A percentile compares a stretch with the other conserved stretches of the same genome.
Evolutionary conservation across 2,797 vertebrate genomes (phyloP).

Genomic region (Dryobates pubescens): DNA sequence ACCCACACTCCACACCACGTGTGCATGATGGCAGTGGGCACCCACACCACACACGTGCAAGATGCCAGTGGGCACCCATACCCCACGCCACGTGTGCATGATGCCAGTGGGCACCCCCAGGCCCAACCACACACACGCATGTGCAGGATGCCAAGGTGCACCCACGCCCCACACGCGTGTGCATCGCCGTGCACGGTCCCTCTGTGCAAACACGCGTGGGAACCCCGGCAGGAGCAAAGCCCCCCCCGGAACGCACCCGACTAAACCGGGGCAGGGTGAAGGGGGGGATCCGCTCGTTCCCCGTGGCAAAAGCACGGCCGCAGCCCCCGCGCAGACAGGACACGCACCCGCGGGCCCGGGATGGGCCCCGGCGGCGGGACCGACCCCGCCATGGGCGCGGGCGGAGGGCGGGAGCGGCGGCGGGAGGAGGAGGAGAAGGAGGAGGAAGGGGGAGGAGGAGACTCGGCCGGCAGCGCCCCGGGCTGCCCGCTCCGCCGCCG

Average conservation of each 20-base stretch:
- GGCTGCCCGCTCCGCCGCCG: not conserved
- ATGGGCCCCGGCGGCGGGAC: not conserved
- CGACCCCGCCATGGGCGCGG: not conserved
- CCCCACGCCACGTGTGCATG: too few species aligned
- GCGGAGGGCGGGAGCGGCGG: conserved; percentile 22
- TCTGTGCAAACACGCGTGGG: not conserved
- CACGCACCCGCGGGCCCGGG: not conserved
- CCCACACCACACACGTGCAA: too few species aligned
- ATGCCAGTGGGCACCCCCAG: too few species aligned
- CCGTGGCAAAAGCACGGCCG: not conserved
- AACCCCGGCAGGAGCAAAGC: not conserved
- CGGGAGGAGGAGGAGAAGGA: not conserved
- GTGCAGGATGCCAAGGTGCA: too few species aligned
- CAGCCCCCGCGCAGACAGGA: not conserved
- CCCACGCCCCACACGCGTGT: accelerated
- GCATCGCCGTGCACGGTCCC: not conserved
- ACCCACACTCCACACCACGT: too few species aligned
- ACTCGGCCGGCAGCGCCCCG: conserved; percentile 28
- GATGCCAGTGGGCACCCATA: too few species aligned
- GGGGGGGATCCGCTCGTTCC: too few species aligned
- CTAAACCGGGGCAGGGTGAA: too few species aligned
- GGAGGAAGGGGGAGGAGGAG: conserved; percentile 12
- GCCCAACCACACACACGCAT: too few species aligned
- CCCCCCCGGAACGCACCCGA: too few species aligned
- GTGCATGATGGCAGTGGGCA: too few species aligned